phyloP scores from a whole-genome alignment of 2,797 vertebrate species.

The Onychomys leucogaster region DNA sequence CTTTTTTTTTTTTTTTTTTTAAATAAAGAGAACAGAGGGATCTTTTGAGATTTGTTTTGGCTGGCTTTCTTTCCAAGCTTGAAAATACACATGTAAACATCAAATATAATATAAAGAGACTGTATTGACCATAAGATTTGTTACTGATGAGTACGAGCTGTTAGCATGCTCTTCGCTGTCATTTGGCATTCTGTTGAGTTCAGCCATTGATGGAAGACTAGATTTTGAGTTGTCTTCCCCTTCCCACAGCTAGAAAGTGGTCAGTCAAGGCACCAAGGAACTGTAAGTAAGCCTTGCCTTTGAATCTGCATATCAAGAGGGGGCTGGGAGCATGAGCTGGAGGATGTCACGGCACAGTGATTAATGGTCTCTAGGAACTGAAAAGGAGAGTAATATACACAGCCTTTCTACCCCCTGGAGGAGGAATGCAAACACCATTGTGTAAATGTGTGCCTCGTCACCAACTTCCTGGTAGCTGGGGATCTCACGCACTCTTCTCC shows the following conservation, averaged over 20 bases:
- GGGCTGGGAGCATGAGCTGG: slow-evolving; percentile 87
- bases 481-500: slow-evolving; percentile 91
- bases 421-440: slow-evolving; percentile 92
- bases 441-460: slow-evolving; percentile 87
- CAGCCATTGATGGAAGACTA: not conserved
- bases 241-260: slow-evolving; percentile 80
- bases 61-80: slow-evolving; percentile 31
- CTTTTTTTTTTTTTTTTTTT: not conserved
- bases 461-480: slow-evolving; percentile 91
- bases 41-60: slow-evolving; percentile 18
- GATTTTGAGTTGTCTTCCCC: slow-evolving; percentile 77
- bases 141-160: not conserved
- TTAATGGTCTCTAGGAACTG: slow-evolving; percentile 91
- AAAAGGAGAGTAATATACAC: slow-evolving; percentile 88
- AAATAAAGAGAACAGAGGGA: not conserved
- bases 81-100: slow-evolving; percentile 3
- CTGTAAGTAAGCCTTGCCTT: slow-evolving; percentile 84
- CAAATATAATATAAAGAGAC: slow-evolving; percentile 47
- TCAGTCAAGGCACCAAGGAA: slow-evolving; percentile 84
- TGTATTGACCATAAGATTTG: slow-evolving; percentile 28
- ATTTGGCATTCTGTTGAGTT: slow-evolving; percentile 50
- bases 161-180: slow-evolving; percentile 62
- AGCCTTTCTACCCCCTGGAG: slow-evolving; percentile 90
- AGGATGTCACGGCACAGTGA: slow-evolving; percentile 91
- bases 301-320: slow-evolving; percentile 89